These are phyloP conservation scores for Antennarius maculatus DNA, from an alignment of 2,797 vertebrate genomes.

Conservation along the genomic window DNA sequence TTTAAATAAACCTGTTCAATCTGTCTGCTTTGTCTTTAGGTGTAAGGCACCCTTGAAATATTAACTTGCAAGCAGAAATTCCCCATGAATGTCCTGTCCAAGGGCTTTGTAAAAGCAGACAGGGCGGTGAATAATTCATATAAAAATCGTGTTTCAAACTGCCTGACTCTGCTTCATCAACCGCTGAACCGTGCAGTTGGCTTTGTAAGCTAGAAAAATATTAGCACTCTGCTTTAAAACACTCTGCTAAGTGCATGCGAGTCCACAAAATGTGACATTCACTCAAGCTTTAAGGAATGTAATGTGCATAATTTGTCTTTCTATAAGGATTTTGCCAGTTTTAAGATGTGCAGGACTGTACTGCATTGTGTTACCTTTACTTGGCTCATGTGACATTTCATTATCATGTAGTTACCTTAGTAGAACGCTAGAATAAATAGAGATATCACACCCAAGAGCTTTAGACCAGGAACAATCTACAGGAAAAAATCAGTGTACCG, in stretches of 20 bases:
- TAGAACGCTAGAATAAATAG: neutral
- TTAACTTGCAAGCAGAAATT: constrained; percentile 63
- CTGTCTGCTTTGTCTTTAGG: constrained; percentile 40
- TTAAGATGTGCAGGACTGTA: constrained; percentile 1
- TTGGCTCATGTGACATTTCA: constrained; percentile 17
- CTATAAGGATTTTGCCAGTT: constrained; percentile 3
- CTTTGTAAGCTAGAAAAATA: constrained; percentile 63
- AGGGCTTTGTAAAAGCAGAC: constrained; percentile 68
- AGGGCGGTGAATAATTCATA: constrained; percentile 74
- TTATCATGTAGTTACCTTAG: neutral
- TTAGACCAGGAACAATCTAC: constrained; percentile 2
- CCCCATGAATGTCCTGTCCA: constrained; percentile 69
- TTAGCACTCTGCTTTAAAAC: constrained; percentile 45
- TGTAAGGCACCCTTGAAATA: constrained; percentile 61
- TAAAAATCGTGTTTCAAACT: constrained; percentile 67
- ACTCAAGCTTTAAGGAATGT: constrained; percentile 13
- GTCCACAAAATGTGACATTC: constrained; percentile 24
- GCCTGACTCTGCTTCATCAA: constrained; percentile 69
- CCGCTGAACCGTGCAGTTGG: constrained; percentile 57
- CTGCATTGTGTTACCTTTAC: constrained; percentile 11
- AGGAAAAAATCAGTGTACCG: neutral
- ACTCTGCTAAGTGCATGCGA: constrained; percentile 9
- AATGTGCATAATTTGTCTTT: neutral
- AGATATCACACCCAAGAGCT: neutral
- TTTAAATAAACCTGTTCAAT: constrained; percentile 39